Conservation (phyloP, 2,888 invertebrate species). For the Aphodius granarius region DNA sequence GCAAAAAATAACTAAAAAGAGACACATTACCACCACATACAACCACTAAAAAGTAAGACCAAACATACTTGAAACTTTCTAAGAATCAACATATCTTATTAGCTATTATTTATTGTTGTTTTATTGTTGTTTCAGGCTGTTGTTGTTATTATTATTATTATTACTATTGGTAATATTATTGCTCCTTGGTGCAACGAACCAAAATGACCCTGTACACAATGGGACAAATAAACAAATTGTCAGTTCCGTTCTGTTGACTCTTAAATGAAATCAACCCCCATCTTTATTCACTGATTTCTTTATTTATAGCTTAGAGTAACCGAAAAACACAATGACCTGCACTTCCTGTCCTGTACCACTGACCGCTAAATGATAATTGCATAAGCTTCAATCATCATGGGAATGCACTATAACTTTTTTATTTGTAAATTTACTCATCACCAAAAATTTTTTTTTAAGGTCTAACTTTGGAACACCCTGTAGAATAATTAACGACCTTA, state of each 20-base stretch:
- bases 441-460: too few species aligned
- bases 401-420: too few species aligned
- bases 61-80: too few species aligned
- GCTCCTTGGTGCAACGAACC: conserved; percentile 2
- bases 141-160: background rate
- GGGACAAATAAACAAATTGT: background rate
- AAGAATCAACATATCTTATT: too few species aligned
- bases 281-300: background rate
- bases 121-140: too few species aligned
- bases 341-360: background rate
- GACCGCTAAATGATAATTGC: background rate
- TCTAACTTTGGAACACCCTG: too few species aligned
- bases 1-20: background rate
- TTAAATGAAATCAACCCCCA: background rate
- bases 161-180: background rate
- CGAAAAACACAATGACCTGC: background rate
- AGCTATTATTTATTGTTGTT: too few species aligned
- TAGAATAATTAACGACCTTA: too few species aligned
- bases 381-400: background rate
- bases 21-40: background rate
- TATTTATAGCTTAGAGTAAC: background rate
- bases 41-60: too few species aligned
- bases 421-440: too few species aligned
- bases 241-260: background rate
- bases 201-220: conserved; percentile 13